phyloP scores from a whole-genome alignment of 2,888 invertebrate species.

The Meta bourneti region DNA sequence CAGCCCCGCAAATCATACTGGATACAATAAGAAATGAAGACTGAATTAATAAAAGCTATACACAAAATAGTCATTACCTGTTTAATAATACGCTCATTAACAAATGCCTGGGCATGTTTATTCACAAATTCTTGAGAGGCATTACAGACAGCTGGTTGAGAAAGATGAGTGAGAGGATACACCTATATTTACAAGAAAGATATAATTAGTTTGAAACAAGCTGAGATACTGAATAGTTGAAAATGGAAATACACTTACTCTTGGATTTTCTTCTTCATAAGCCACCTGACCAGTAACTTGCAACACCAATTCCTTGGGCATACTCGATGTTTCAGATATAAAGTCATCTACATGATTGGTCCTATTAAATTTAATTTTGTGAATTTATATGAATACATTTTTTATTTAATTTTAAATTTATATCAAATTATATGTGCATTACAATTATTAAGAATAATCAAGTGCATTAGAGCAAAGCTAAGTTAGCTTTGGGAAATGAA shows the following conservation, averaged over 20 bases:
- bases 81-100: conserved; percentile 81
- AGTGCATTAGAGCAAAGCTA: not conserved
- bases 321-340: conserved; percentile 81
- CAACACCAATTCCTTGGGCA: conserved; percentile 82
- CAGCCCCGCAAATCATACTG: too few relatives aligned
- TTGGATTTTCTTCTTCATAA: conserved; percentile 82
- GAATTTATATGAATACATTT: not conserved
- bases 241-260: conserved; percentile 78
- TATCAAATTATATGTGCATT: not conserved
- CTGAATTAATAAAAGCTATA: too few relatives aligned
- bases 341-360: conserved; percentile 82
- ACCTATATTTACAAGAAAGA: conserved; percentile 79
- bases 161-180: conserved; percentile 82
- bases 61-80: conserved; percentile 80
- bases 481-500: too few relatives aligned
- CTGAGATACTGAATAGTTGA: not conserved
- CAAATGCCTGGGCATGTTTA: conserved; percentile 81
- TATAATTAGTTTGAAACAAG: not conserved
- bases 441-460: not conserved
- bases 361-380: conserved; percentile 79
- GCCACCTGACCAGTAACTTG: conserved; percentile 82
- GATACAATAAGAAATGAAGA: too few relatives aligned
- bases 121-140: conserved; percentile 82
- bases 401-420: not conserved
- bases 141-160: conserved; percentile 82